Conservation (phyloP, 2,797 vertebrate species). For the Oryzias sinensis region DNA sequence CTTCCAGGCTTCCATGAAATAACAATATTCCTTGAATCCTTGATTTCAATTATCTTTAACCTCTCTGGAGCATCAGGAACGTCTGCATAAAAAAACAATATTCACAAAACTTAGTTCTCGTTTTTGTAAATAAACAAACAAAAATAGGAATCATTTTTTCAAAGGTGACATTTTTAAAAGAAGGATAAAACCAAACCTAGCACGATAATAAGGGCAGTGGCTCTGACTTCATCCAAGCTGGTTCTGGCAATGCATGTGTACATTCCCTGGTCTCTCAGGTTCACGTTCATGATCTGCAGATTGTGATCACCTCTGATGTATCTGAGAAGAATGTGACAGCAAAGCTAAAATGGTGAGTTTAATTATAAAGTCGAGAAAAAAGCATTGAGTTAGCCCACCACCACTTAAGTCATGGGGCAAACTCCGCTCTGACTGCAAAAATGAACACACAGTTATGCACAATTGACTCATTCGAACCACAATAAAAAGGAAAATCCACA, state of each 20-base stretch:
- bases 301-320: conserved; percentile 71
- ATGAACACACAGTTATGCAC: too few species aligned
- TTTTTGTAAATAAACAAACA: background rate
- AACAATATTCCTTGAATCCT: conserved; percentile 72
- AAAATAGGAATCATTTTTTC: conserved; percentile 1
- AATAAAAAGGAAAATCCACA: too few species aligned
- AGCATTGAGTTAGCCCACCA: too few species aligned
- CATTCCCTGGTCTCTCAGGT: conserved; percentile 80
- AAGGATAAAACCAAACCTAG: conserved; percentile 77
- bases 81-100: conserved; percentile 69
- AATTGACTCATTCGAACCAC: too few species aligned
- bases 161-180: background rate
- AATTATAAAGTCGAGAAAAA: too few species aligned
- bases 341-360: background rate
- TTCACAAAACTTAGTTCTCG: background rate
- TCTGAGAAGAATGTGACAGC: conserved; percentile 62
- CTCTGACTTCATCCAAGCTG: conserved; percentile 76
- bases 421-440: too few species aligned
- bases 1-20: conserved; percentile 85
- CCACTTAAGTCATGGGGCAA: too few species aligned
- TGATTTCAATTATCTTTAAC: conserved; percentile 76
- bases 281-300: conserved; percentile 85
- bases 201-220: conserved; percentile 78
- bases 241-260: conserved; percentile 87
- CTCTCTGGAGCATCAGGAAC: conserved; percentile 84